These are phyloP conservation scores for Labeo rohita DNA, from an alignment of 2,113 vertebrate genomes.

Conservation along the genomic window DNA sequence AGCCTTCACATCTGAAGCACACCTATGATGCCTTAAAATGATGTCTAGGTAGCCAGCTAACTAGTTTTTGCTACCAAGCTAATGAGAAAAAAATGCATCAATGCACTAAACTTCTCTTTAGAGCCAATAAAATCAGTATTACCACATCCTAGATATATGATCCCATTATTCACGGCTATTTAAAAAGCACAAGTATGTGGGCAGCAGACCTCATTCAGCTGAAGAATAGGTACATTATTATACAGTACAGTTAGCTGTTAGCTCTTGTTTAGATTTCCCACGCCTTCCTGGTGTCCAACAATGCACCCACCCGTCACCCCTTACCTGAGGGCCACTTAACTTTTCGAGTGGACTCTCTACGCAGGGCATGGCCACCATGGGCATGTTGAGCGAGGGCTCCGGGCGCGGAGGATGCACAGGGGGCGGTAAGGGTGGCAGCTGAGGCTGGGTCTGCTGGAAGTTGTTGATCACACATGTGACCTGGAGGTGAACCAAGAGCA, in stretches of 20 bases:
- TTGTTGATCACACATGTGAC: constrained; percentile 81
- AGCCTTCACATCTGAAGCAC: background rate
- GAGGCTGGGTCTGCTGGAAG: constrained; percentile 70
- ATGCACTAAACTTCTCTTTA: background rate
- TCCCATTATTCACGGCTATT: background rate
- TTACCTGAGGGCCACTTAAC: constrained; percentile 92
- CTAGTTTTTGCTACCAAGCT: background rate
- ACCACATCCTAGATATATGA: background rate
- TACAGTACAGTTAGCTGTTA: background rate
- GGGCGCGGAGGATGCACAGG: constrained; percentile 55
- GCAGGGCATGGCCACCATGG: constrained; percentile 75
- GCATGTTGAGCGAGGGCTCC: constrained; percentile 73
- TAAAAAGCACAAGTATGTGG: background rate
- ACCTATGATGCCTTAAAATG: background rate
- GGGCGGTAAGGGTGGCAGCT: background rate
- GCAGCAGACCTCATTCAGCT: background rate
- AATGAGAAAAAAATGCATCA: background rate
- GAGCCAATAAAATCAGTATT: background rate
- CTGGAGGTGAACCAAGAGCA: constrained; percentile 57
- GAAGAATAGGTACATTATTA: background rate
- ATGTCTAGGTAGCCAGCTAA: background rate
- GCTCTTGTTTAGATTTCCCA: constrained; percentile 5
- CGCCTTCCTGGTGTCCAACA: background rate
- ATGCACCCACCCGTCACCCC: constrained; percentile 63
- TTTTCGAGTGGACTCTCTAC: constrained; percentile 89